A percentile compares a stretch with the other conserved stretches of the same genome.
Evolutionary conservation across 2,888 invertebrate species (phyloP).

Genomic region (Drosophila anomelani): DNA sequence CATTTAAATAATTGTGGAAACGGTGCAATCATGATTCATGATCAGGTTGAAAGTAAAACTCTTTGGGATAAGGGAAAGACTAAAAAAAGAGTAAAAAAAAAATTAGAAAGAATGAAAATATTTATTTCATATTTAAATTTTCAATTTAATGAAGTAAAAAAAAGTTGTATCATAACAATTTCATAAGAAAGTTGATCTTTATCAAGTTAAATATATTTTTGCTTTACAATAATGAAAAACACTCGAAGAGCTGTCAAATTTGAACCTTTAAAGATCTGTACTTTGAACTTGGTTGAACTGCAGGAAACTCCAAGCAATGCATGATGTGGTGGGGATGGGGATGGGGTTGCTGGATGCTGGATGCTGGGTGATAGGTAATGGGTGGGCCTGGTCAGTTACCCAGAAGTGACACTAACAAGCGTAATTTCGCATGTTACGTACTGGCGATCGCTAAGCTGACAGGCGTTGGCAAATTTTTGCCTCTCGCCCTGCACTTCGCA

Average conservation of each 20-base stretch:
- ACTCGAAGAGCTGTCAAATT: background rate
- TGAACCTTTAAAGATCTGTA: background rate
- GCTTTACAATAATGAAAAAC: background rate
- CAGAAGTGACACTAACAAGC: conserved; percentile 82
- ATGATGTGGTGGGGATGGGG: background rate
- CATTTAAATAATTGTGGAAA: conserved; percentile 14
- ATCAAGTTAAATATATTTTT: background rate
- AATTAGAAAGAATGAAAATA: background rate
- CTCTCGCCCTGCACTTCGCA: conserved; percentile 32
- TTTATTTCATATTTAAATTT: too few relatives aligned
- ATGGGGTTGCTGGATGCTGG: background rate
- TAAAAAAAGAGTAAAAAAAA: too few relatives aligned
- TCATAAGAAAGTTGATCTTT: background rate
- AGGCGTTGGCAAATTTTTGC: conserved; percentile 81
- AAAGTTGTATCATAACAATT: background rate
- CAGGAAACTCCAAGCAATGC: conserved; percentile 2
- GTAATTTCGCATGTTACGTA: conserved; percentile 82
- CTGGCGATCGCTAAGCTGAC: conserved; percentile 76
- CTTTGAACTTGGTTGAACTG: background rate
- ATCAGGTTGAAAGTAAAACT: background rate
- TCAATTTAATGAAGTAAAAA: background rate
- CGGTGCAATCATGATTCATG: background rate
- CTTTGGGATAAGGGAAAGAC: background rate
- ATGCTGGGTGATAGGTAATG: conserved; percentile 29
- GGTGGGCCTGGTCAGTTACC: conserved; percentile 63